phyloP scores from a whole-genome alignment of 2,888 invertebrate species.

The Thumatha senex region DNA sequence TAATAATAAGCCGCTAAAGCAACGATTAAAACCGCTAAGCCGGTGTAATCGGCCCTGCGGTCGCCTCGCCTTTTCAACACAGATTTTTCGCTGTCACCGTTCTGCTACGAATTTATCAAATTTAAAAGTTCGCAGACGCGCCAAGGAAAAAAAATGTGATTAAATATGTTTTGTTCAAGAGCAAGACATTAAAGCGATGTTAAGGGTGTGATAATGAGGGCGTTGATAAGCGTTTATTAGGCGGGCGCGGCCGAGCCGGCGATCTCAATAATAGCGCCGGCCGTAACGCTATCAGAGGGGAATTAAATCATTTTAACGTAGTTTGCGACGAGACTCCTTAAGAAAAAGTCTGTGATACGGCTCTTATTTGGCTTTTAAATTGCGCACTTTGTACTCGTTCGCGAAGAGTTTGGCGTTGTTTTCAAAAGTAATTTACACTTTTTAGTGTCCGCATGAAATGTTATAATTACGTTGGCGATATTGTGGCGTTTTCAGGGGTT shows the following conservation, averaged over 20 bases:
- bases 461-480: conserved; percentile 13
- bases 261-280: conserved; percentile 67
- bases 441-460: conserved; percentile 20
- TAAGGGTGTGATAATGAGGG: conserved; percentile 84
- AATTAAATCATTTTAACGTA: conserved; percentile 83
- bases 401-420: conserved; percentile 48
- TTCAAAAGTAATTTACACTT: conserved; percentile 48
- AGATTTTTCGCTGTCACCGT: conserved; percentile 29
- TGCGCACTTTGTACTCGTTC: conserved; percentile 49
- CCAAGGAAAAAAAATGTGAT: conserved; percentile 77
- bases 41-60: not conserved
- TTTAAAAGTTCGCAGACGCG: conserved; percentile 71
- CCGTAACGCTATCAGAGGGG: conserved; percentile 75
- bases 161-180: conserved; percentile 85
- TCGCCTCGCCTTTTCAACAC: not conserved
- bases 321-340: conserved; percentile 67
- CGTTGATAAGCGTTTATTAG: conserved; percentile 84
- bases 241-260: conserved; percentile 62
- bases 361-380: conserved; percentile 67
- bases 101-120: conserved; percentile 66
- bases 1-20: no score
- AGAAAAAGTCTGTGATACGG: conserved; percentile 66
- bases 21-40: not conserved
- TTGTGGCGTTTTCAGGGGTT: conserved; percentile 1
- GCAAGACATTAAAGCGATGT: conserved; percentile 84